A percentile compares a stretch with the other conserved stretches of the same genome.
phyloP scores from a whole-genome alignment of 1,140 invertebrate genomes.

The Wiebesia pumilae region DNA sequence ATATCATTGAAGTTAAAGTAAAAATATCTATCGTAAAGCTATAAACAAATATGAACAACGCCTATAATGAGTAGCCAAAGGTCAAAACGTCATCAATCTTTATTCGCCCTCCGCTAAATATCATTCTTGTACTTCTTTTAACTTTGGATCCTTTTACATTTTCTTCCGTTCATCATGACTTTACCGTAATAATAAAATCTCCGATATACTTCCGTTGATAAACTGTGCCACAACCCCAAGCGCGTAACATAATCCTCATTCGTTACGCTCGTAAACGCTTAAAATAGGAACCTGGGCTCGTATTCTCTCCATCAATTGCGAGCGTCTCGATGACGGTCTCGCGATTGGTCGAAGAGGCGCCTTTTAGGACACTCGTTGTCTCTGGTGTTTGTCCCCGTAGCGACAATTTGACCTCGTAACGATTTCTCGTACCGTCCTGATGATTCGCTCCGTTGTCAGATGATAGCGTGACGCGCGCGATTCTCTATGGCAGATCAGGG shows the following conservation, averaged over 20 bases:
- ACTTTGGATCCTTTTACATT: not conserved
- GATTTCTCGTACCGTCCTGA: slow-evolving; percentile 48
- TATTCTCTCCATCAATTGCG: too few species aligned
- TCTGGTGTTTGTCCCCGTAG: slow-evolving; percentile 6
- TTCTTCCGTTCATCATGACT: slow-evolving; percentile 19
- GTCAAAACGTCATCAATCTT: slow-evolving; percentile 28
- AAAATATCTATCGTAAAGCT: too few species aligned
- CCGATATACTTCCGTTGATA: not conserved
- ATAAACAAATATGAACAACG: slow-evolving; percentile 3
- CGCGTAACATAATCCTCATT: not conserved
- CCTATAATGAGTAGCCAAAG: not conserved
- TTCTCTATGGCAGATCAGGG: not conserved
- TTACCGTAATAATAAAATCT: not conserved
- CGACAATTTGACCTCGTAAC: slow-evolving; percentile 30
- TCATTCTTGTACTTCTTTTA: not conserved
- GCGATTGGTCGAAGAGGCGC: too few species aligned
- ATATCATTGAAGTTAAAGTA: not conserved
- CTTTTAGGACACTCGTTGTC: too few species aligned
- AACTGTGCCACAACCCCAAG: not conserved
- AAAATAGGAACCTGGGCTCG: not conserved
- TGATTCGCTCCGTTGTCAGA: slow-evolving; percentile 49
- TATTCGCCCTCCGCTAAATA: not conserved
- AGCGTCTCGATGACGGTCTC: too few species aligned
- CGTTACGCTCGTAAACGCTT: not conserved
- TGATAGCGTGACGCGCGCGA: slow-evolving; percentile 37